Evolutionary conservation across 2,888 invertebrate species (phyloP).

Genomic region (Drosophila dives): DNA sequence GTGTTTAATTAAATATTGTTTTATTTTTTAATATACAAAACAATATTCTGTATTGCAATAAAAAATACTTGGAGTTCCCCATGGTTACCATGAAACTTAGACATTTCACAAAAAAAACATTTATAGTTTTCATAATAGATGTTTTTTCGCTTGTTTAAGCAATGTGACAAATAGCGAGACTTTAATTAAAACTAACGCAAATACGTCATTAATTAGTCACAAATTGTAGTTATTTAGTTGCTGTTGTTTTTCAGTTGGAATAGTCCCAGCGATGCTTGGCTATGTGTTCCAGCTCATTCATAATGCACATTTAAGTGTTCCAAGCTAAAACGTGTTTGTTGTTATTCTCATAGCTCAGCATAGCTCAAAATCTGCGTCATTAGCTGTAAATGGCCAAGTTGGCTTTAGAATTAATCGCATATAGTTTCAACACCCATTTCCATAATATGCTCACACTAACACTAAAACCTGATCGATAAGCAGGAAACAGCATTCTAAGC

Average conservation of each 20-base stretch:
- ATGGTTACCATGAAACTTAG: background rate
- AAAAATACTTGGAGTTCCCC: background rate
- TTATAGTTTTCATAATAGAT: conserved; percentile 6
- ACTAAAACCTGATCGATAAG: conserved; percentile 8
- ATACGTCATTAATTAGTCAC: conserved; percentile 37
- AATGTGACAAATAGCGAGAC: conserved; percentile 4
- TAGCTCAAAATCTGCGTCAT: conserved; percentile 7
- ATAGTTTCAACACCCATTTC: background rate
- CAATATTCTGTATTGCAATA: background rate
- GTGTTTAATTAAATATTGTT: no score
- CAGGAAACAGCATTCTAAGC: conserved; percentile 12
- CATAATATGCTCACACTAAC: background rate
- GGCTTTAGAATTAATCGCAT: background rate
- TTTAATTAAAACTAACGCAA: conserved; percentile 23
- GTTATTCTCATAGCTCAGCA: background rate
- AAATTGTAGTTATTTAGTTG: background rate
- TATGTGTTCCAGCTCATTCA: conserved; percentile 19
- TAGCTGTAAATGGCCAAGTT: background rate
- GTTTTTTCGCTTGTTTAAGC: background rate
- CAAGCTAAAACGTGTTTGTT: conserved; percentile 1
- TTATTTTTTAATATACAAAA: background rate
- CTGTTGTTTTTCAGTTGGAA: conserved; percentile 26
- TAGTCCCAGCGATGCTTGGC: conserved; percentile 20
- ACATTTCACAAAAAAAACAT: background rate
- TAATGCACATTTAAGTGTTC: background rate